Evolutionary conservation across 2,888 invertebrate species (phyloP), one percentile per base, ranked within the genome.

Genomic region (Hecatera dysodea): DNA sequence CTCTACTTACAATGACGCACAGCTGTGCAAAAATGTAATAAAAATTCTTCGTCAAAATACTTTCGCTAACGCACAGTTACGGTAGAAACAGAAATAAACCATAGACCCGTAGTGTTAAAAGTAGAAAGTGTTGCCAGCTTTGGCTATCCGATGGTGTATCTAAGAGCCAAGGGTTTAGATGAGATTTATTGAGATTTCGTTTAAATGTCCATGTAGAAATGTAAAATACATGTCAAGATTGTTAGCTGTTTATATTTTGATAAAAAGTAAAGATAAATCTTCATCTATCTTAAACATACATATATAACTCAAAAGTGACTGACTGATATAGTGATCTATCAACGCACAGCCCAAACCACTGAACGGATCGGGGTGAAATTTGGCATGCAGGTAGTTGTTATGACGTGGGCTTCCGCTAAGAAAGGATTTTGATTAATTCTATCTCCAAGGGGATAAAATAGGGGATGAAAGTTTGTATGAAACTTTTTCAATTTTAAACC

Each of bases 81-180:
- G 36, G 15, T 29, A 42, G 24, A 4, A 42, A 11, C 17, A 73
- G 42, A 53, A 73, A 67, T 56, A 61, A 56, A 52, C 36, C 62
- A 61, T 56, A 56, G 46, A 55, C 27, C 67, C 52, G n/a, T n/a
- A 53, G 48, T 39, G 22, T 36, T 42, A 15, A 29, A 59, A 48
- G 19, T 55, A 80, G 75, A 62, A 80, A 77, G 67, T 73, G 60
- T 73, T 79, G 60, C 44, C 50, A 67, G 66, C 12, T 55, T 27
- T 50, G 42, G 57, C n/a, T 36, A 55, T 39, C 36, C 24, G 48
- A 78, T 55, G 60, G 39, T 24, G 27, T 27, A 67, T 55, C 50
- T 55, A 56, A 24, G 33, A 24, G 19, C 24, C 11, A 22, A n/a
- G 17, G 36, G 53, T 64, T 36, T 24, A 2, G 46, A 27, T 7